These are phyloP conservation scores for Ochropleura plecta DNA, from an alignment of 2,888 invertebrate genomes.

Conservation along the genomic window DNA sequence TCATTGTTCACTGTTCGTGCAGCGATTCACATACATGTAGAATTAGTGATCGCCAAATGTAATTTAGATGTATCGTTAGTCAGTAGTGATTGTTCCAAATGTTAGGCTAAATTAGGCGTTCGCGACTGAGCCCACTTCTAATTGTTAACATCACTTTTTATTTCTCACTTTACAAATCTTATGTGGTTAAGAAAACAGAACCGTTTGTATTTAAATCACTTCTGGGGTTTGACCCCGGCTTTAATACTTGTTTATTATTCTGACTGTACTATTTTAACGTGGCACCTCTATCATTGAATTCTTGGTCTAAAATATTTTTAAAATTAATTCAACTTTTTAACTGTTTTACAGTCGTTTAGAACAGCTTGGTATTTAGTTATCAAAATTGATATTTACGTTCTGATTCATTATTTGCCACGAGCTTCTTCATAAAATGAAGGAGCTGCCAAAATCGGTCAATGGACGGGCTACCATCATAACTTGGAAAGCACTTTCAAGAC, in stretches of 20 bases:
- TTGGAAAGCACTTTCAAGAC: too few relatives aligned
- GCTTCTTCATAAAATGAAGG: too few relatives aligned
- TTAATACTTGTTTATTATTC: conserved; percentile 39
- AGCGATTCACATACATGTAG: conserved; percentile 84
- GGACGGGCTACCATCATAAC: too few relatives aligned
- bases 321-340: conserved; percentile 38
- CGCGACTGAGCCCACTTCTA: conserved; percentile 77
- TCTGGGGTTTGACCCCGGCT: conserved; percentile 41
- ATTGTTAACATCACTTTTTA: conserved; percentile 63
- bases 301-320: conserved; percentile 45
- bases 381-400: not conserved
- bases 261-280: conserved; percentile 48
- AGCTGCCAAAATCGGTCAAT: too few relatives aligned
- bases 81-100: conserved; percentile 90
- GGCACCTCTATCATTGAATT: conserved; percentile 27
- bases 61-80: conserved; percentile 89
- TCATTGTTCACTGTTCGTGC: conserved; percentile 73
- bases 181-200: conserved; percentile 18
- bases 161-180: not conserved
- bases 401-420: not conserved
- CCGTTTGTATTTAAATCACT: not conserved
- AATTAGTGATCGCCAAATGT: conserved; percentile 90
- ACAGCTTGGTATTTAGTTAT: not conserved
- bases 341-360: conserved; percentile 39
- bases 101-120: conserved; percentile 87